Evolutionary conservation across 1,140 invertebrate genomes (phyloP).

Genomic region (Bombus pyrosoma): DNA sequence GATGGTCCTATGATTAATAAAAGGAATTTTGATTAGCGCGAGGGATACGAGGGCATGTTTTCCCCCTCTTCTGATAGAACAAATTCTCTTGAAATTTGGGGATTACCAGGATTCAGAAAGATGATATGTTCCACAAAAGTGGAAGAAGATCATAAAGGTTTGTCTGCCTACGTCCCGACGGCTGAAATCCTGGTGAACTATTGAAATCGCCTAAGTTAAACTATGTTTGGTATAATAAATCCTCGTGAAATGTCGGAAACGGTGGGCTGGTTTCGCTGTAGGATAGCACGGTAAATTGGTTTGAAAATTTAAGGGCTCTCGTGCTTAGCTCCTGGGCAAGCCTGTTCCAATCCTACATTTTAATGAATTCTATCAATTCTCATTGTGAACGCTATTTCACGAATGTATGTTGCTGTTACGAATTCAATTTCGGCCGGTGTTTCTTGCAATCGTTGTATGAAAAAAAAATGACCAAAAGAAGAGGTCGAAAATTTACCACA

Average conservation of each 20-base stretch:
- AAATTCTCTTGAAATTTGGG: not conserved
- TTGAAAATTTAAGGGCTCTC: conserved; percentile 24
- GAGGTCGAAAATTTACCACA: too few relatives aligned
- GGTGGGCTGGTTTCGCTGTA: not conserved
- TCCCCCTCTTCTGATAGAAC: not conserved
- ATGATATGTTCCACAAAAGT: not conserved
- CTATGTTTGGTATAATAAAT: conserved; percentile 30
- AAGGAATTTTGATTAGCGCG: not conserved
- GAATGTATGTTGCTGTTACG: not conserved
- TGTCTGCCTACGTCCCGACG: not conserved
- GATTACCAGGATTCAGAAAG: not conserved
- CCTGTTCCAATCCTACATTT: conserved; percentile 9
- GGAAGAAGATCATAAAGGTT: conserved; percentile 9
- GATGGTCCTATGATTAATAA: not conserved
- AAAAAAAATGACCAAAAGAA: not conserved
- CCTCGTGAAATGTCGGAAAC: not conserved
- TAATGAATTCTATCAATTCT: conserved; percentile 18
- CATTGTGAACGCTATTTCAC: not conserved
- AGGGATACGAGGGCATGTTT: not conserved
- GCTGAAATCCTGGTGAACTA: conserved; percentile 23
- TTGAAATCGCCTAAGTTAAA: conserved; percentile 27
- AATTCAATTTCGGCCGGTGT: not conserved
- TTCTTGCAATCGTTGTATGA: not conserved
- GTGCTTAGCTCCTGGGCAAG: not conserved
- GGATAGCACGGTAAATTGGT: conserved; percentile 14